These are phyloP conservation scores for Pipistrellus pipistrellus DNA, from an alignment of 2,797 vertebrate species.

Conservation along the genomic window DNA sequence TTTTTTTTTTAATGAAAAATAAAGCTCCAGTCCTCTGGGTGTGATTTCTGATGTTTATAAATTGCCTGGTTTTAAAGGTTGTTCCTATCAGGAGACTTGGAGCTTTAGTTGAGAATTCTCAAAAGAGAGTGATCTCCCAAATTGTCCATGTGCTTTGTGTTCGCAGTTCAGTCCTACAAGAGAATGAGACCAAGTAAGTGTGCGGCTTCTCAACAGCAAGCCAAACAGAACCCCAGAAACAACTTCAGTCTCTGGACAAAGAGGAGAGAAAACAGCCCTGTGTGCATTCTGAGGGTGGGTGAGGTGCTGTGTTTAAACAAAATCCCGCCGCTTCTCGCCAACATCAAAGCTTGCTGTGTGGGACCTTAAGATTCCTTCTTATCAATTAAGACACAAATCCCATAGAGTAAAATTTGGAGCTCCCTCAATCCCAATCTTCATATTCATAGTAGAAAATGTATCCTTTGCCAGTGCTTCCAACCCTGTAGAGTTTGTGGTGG, in stretches of 20 bases:
- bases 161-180: neutral
- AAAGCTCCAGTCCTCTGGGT: neutral
- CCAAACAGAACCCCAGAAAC: neutral
- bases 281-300: slow-evolving; percentile 4
- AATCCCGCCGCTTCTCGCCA: slow-evolving; percentile 37
- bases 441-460: neutral
- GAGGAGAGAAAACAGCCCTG: neutral
- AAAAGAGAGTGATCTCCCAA: neutral
- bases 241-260: neutral
- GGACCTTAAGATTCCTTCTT: neutral
- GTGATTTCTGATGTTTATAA: slow-evolving; percentile 42
- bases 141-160: neutral
- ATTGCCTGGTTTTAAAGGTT: slow-evolving; percentile 27
- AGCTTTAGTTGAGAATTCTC: neutral
- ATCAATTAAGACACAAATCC: neutral
- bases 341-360: neutral
- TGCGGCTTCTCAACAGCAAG: neutral
- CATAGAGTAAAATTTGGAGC: neutral
- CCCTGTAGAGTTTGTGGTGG: neutral
- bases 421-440: neutral
- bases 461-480: neutral
- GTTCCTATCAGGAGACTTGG: neutral
- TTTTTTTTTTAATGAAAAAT: neutral
- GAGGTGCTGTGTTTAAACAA: neutral
- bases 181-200: neutral